Percentiles rank a stretch among this genome's conserved stretches.
phyloP scores from a whole-genome alignment of 2,888 invertebrate genomes.

The Acleris sparsana region DNA sequence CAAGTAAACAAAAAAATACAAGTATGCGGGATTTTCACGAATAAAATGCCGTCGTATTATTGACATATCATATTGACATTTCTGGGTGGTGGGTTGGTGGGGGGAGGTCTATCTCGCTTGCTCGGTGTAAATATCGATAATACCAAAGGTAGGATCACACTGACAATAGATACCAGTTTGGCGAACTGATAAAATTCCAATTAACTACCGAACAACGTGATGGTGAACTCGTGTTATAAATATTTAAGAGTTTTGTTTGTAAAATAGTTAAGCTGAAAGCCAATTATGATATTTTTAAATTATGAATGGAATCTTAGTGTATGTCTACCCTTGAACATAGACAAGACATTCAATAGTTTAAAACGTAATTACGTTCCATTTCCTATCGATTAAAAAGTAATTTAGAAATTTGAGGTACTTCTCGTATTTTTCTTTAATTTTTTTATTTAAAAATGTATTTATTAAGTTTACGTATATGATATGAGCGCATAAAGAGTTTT shows the following conservation, averaged over 20 bases:
- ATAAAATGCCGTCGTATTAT: background rate
- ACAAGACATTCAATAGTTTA: background rate
- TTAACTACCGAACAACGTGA: background rate
- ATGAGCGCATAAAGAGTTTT: no score
- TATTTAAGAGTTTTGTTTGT: no score
- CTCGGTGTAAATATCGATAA: slow-evolving; percentile 20
- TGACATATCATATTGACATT: no score
- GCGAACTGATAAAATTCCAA: background rate
- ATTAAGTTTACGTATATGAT: no score
- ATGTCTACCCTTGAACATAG: slow-evolving; percentile 1
- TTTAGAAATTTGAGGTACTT: no score
- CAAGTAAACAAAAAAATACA: slow-evolving; percentile 6
- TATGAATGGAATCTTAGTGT: background rate
- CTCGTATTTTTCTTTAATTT: no score
- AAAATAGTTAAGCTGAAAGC: no score
- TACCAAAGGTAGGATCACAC: slow-evolving; percentile 5
- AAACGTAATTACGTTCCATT: background rate
- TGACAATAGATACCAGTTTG: background rate
- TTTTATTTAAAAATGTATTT: no score
- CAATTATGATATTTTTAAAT: background rate
- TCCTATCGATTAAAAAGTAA: background rate
- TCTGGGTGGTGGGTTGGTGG: background rate
- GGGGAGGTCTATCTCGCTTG: background rate
- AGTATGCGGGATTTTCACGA: background rate
- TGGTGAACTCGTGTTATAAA: no score